A percentile compares a stretch with the other conserved stretches of the same genome.
Evolutionary conservation across 2,888 invertebrate genomes (phyloP).

Genomic region (Coelinius sp.): DNA sequence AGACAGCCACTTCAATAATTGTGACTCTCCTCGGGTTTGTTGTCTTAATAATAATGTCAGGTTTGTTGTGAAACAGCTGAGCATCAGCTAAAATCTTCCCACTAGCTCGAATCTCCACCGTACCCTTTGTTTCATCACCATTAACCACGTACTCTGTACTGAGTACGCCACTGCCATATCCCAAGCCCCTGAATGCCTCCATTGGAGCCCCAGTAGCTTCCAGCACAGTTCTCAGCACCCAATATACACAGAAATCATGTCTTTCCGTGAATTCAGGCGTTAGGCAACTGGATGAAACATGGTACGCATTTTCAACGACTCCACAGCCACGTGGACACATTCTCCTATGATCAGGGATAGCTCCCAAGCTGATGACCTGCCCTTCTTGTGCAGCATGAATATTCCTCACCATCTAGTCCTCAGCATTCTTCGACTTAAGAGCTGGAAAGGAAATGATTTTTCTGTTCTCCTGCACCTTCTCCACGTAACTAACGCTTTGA

Average conservation of each 20-base stretch:
- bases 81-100: neutral
- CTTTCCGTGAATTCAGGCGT: neutral
- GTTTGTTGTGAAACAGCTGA: conserved; percentile 15
- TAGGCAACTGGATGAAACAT: conserved; percentile 1
- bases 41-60: conserved; percentile 24
- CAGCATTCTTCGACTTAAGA: neutral
- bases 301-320: conserved; percentile 24
- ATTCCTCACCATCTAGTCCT: neutral
- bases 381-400: conserved; percentile 19
- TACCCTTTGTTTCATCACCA: neutral
- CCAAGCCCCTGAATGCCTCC: neutral
- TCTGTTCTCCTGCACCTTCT: too few relatives aligned
- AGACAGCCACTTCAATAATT: conserved; percentile 26
- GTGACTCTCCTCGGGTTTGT: conserved; percentile 23
- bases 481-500: too few relatives aligned
- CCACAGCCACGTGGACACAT: neutral
- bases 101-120: conserved; percentile 21
- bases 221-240: neutral
- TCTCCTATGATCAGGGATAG: neutral
- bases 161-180: neutral
- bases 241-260: conserved; percentile 20
- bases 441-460: too few relatives aligned
- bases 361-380: neutral
- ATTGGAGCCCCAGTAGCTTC: conserved; percentile 2
- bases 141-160: neutral